Evolutionary conservation across 2,797 vertebrate species (phyloP).

Genomic region (Danio aesculapii): DNA sequence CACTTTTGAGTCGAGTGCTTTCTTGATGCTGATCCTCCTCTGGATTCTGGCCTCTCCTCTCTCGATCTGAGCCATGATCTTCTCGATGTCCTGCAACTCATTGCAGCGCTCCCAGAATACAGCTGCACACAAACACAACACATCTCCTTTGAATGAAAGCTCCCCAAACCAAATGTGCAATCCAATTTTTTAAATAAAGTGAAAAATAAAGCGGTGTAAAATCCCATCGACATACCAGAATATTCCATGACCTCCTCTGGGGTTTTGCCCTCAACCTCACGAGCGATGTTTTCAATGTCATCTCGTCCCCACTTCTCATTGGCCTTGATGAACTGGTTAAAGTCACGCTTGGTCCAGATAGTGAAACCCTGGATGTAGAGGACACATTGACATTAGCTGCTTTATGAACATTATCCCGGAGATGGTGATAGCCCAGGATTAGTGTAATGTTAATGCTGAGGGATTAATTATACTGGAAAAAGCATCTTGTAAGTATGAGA

Average conservation of each 20-base stretch:
- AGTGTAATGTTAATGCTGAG: background rate
- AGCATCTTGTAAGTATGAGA: background rate
- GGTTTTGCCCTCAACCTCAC: constrained; percentile 97
- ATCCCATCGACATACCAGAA: constrained; percentile 78
- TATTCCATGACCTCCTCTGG: constrained; percentile 99
- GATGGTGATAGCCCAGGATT: background rate
- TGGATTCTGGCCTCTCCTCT: constrained; percentile 98
- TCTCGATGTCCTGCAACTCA: constrained; percentile 98
- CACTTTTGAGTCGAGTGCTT: constrained; percentile 98
- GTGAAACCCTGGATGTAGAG: constrained; percentile 88
- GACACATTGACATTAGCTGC: background rate
- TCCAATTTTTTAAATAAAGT: too few species aligned
- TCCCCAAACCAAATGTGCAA: too few species aligned
- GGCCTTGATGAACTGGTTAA: constrained; percentile 99
- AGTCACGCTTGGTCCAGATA: constrained; percentile 99
- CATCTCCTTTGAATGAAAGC: background rate
- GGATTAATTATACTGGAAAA: background rate
- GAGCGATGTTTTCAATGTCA: constrained; percentile 98
- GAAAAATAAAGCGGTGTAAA: background rate
- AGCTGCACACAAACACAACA: constrained; percentile 74
- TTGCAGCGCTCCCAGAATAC: constrained; percentile 99
- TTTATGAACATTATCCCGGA: background rate
- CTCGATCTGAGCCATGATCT: constrained; percentile 99
- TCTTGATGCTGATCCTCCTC: constrained; percentile 98
- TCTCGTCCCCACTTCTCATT: constrained; percentile 99